phyloP scores from a whole-genome alignment of 1,140 invertebrate genomes.

The Drosophila busckii region DNA sequence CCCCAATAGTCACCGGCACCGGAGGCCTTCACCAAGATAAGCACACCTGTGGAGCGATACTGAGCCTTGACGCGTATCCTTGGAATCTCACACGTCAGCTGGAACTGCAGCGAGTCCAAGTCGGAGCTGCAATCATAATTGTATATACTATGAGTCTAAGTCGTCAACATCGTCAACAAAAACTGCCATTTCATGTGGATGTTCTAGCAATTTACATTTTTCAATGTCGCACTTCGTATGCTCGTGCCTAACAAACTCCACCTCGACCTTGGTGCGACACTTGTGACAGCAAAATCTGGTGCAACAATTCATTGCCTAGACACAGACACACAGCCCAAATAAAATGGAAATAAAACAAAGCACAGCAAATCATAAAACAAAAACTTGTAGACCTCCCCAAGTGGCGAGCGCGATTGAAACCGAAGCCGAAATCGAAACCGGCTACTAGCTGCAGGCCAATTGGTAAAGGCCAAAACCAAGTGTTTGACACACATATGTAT shows the following conservation, averaged over 20 bases:
- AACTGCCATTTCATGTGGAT: conserved; percentile 60
- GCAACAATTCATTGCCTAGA: conserved; percentile 18
- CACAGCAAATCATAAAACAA: background rate
- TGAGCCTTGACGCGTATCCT: conserved; percentile 86
- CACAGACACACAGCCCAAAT: background rate
- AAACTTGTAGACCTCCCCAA: background rate
- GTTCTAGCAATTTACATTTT: conserved; percentile 31
- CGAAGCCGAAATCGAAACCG: conserved; percentile 34
- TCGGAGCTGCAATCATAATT: conserved; percentile 82
- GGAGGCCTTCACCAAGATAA: conserved; percentile 88
- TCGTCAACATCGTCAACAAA: conserved; percentile 22
- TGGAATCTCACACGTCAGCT: conserved; percentile 87
- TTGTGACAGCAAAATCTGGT: conserved; percentile 21
- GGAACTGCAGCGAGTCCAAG: conserved; percentile 87
- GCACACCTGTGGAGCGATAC: conserved; percentile 87
- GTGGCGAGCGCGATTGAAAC: conserved; percentile 19
- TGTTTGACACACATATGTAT: conserved; percentile 52
- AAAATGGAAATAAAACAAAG: conserved; percentile 3
- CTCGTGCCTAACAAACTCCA: conserved; percentile 15
- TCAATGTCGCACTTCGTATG: conserved; percentile 31
- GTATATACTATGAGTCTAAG: conserved; percentile 17
- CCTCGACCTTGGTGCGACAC: conserved; percentile 24
- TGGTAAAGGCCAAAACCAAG: conserved; percentile 22
- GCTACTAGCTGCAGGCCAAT: conserved; percentile 10
- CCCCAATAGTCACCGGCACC: conserved; percentile 92